Evolutionary conservation across 2,797 vertebrate species (phyloP).

Genomic region (Periophthalmus magnuspinnatus): DNA sequence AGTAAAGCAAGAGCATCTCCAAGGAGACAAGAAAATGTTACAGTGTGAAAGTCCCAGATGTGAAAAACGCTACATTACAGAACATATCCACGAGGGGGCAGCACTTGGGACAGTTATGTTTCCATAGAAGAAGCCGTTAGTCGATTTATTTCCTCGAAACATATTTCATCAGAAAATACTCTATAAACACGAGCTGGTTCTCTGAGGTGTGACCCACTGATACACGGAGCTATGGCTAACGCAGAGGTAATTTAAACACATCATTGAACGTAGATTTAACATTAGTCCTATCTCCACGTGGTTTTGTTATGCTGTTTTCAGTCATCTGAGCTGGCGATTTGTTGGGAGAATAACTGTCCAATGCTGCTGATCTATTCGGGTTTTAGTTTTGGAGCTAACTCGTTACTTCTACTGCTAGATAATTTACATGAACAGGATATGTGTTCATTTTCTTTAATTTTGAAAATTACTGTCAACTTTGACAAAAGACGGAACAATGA

Average conservation of each 20-base stretch:
- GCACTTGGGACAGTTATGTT: not conserved
- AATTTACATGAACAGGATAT: too few species aligned
- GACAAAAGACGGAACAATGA: too few species aligned
- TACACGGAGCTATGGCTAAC: conserved; percentile 46
- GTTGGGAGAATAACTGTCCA: conserved; percentile 27
- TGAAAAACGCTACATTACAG: not conserved
- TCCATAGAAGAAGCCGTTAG: not conserved
- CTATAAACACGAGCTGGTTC: not conserved
- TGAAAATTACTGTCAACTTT: too few species aligned
- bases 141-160: not conserved
- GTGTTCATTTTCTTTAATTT: not conserved
- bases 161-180: not conserved
- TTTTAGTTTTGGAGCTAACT: not conserved
- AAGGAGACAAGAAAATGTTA: too few species aligned
- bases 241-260: conserved; percentile 57
- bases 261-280: not conserved
- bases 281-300: not conserved
- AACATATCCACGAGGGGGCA: not conserved
- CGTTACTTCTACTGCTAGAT: too few species aligned
- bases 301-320: conserved; percentile 31
- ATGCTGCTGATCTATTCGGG: not conserved
- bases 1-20: too few species aligned
- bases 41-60: too few species aligned
- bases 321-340: conserved; percentile 28
- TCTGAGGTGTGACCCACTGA: not conserved